Conservation (phyloP, 2,888 invertebrate genomes). For the Horisme vitalbata region DNA sequence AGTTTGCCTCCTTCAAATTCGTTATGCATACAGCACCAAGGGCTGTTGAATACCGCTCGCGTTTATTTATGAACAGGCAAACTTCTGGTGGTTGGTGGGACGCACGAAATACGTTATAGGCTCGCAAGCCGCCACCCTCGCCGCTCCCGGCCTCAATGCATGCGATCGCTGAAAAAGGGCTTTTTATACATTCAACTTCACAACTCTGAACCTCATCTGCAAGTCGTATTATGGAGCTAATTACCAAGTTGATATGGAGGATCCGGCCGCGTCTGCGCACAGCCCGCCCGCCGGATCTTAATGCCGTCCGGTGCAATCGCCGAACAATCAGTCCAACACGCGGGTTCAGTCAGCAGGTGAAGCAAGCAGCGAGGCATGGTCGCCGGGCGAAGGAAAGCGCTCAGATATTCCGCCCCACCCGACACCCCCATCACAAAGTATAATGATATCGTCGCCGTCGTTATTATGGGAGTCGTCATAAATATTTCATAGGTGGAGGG, state of each 20-base stretch:
- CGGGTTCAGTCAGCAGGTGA: conserved; percentile 58
- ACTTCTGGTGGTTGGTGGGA: conserved; percentile 81
- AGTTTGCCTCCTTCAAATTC: conserved; percentile 84
- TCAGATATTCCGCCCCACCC: conserved; percentile 82
- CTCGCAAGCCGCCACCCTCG: conserved; percentile 59
- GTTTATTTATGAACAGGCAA: conserved; percentile 84
- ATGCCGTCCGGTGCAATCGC: conserved; percentile 32
- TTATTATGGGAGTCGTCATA: conserved; percentile 82
- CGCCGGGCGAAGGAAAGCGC: conserved; percentile 70
- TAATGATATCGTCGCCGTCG: conserved; percentile 82
- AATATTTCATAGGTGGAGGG: conserved; percentile 81
- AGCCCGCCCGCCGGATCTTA: conserved; percentile 45
- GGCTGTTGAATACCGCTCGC: conserved; percentile 84
- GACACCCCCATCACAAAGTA: conserved; percentile 84
- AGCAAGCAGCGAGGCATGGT: conserved; percentile 42
- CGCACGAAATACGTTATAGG: conserved; percentile 77
- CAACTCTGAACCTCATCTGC: conserved; percentile 90
- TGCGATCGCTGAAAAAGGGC: conserved; percentile 85
- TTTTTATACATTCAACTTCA: conserved; percentile 87
- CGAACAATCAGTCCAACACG: conserved; percentile 33
- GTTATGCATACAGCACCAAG: conserved; percentile 85
- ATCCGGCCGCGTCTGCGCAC: conserved; percentile 83
- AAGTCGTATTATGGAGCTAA: conserved; percentile 95
- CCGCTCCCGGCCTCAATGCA: conserved; percentile 61
- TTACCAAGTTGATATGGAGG: conserved; percentile 95